Conservation (phyloP, 1,140 invertebrate genomes). For the Macrosteles quadrilineatus region DNA sequence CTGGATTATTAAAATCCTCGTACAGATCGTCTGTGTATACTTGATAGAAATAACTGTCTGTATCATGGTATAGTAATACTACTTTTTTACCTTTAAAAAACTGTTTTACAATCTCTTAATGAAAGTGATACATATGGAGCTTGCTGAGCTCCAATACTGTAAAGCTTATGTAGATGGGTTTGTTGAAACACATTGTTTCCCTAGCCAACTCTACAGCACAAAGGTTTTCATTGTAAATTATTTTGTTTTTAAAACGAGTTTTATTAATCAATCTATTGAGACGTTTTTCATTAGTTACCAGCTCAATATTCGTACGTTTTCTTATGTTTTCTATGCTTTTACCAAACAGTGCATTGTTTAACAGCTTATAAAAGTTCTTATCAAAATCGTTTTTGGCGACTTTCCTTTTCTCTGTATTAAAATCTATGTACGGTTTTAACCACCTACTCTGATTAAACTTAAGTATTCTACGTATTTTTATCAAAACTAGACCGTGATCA, state of each 20-base stretch:
- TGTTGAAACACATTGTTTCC: background rate
- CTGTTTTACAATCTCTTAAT: background rate
- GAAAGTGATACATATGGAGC: background rate
- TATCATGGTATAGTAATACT: background rate
- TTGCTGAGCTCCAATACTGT: background rate
- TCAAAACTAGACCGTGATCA: slow-evolving; percentile 50
- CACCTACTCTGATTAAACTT: slow-evolving; percentile 55
- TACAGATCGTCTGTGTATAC: background rate
- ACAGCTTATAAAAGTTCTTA: slow-evolving; percentile 53
- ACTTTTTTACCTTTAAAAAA: too few species aligned
- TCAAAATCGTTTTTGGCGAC: slow-evolving; percentile 49
- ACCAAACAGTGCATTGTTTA: slow-evolving; percentile 54
- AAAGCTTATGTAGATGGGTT: background rate
- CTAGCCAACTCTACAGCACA: background rate
- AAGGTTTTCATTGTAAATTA: background rate
- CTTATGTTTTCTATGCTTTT: slow-evolving; percentile 52
- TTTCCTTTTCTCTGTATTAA: slow-evolving; percentile 50
- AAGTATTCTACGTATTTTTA: slow-evolving; percentile 54
- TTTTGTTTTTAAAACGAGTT: background rate
- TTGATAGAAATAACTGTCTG: background rate
- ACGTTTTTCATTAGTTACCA: too few species aligned
- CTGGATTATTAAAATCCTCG: too few species aligned
- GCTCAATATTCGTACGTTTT: slow-evolving; percentile 46
- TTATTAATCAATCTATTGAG: slow-evolving; percentile 17
- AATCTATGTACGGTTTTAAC: slow-evolving; percentile 52